Percentiles rank a stretch among this genome's conserved stretches.
Conservation (phyloP, 1,140 invertebrate genomes). For the Pseudachorutes palmiensis region DNA sequence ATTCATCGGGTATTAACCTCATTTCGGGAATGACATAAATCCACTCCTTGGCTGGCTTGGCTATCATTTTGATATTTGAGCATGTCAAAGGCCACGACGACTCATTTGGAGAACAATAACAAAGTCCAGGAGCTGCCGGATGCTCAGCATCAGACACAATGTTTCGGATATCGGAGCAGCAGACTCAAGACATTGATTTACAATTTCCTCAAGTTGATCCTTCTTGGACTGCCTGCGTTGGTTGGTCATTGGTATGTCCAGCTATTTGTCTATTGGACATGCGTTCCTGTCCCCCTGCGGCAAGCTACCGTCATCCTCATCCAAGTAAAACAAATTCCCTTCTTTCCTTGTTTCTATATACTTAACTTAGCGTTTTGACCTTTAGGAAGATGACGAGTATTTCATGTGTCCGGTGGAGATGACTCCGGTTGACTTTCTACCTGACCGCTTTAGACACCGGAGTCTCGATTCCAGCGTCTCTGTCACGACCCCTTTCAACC, state of each 20-base stretch:
- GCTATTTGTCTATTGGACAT: slow-evolving; percentile 38
- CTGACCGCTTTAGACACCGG: slow-evolving; percentile 21
- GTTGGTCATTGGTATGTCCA: slow-evolving; percentile 40
- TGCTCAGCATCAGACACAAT: slow-evolving; percentile 6
- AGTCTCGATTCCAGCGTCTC: slow-evolving; percentile 2
- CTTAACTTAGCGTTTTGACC: no score
- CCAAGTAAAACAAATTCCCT: slow-evolving; percentile 31
- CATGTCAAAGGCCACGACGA: no score
- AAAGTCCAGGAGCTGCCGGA: slow-evolving; percentile 20
- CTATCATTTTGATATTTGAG: no score
- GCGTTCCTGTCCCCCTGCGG: slow-evolving; percentile 35
- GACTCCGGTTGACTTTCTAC: slow-evolving; percentile 14
- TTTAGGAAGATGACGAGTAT: slow-evolving; percentile 21
- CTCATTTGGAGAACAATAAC: slow-evolving; percentile 6
- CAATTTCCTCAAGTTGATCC: slow-evolving; percentile 35
- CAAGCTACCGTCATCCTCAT: slow-evolving; percentile 37
- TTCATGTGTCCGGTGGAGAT: slow-evolving; percentile 37
- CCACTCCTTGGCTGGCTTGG: no score
- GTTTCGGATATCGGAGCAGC: slow-evolving; percentile 53
- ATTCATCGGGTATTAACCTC: no score
- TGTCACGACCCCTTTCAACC: neutral
- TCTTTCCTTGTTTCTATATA: no score
- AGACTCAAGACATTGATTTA: slow-evolving; percentile 21
- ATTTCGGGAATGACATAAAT: no score
- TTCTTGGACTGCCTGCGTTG: slow-evolving; percentile 38